phyloP scores from a whole-genome alignment of 2,113 vertebrate genomes.

The Drymodes brunneopygia region DNA sequence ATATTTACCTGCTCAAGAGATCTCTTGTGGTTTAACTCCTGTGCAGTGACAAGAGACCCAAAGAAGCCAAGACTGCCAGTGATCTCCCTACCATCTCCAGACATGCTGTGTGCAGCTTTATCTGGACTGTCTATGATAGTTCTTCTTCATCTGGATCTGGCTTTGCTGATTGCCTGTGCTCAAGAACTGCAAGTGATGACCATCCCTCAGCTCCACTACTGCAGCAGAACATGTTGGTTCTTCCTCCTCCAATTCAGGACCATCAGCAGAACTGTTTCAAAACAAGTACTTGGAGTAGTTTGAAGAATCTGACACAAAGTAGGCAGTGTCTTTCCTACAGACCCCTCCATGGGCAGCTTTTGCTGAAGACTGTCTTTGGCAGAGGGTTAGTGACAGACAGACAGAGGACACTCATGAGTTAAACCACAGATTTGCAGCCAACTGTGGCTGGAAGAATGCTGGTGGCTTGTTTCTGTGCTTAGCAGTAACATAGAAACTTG shows the following conservation, averaged over 20 bases:
- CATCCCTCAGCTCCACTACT: background rate
- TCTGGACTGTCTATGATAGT: background rate
- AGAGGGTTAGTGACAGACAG: background rate
- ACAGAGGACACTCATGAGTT: background rate
- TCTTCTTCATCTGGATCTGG: background rate
- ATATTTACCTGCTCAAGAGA: background rate
- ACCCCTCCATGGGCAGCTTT: background rate
- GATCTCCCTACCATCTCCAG: background rate
- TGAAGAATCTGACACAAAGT: background rate
- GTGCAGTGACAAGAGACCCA: background rate
- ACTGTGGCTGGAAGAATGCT: background rate
- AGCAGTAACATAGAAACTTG: background rate
- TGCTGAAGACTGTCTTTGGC: background rate
- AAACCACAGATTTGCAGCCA: background rate
- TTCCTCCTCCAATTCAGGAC: background rate
- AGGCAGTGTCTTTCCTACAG: background rate
- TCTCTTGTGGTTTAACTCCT: background rate
- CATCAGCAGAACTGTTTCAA: background rate
- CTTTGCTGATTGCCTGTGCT: background rate
- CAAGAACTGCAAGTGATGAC: background rate
- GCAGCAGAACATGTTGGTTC: background rate
- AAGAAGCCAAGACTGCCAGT: background rate
- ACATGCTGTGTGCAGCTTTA: background rate
- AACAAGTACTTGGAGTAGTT: background rate
- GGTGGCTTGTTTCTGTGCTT: background rate